Base-by-base conservation (phyloP, 2,888 invertebrate species). In the Chaetoderma sp. region DNA sequence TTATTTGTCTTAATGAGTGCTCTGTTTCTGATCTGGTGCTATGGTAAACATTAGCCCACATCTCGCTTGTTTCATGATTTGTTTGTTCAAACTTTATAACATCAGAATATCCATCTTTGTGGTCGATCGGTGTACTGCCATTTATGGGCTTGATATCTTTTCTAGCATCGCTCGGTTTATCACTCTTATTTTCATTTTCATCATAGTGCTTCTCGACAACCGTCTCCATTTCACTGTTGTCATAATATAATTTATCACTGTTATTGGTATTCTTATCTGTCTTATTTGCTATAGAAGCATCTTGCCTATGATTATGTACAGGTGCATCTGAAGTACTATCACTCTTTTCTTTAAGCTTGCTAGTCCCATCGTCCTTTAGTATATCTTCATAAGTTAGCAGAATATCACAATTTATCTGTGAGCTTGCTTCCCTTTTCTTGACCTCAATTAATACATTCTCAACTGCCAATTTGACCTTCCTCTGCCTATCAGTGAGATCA, bases 311-410 rank as follows among this genome's bases (percentile, higher is more conserved):
- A 16, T 57, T 27, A 16, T n/a, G n/a, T n/a, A n/a, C n/a, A n/a
- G n/a, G n/a, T n/a, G n/a, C n/a, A n/a, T n/a, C n/a, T n/a, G n/a
- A n/a, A n/a, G 21, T 27, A 2, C 3, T 2, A 16, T 49, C 49
- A 6, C 27, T 27, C 4, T 23, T 27, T 21, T 49, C 49, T 10
- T 49, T 8, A 16, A 2, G 23, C 2, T 21, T 21, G 16, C 27
- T 16, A 13, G 21, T 27, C 16, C 2, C 27, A 25, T 23, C 49
- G 13, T 2, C 21, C 18, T n/a, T n/a, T 39, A n/a, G n/a, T n/a
- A n/a, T n/a, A n/a, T n/a, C n/a, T 23, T 71, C 65, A 57, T 73
- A 77, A 44, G 61, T 69, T 42, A 67, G 30, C n/a, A 78, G 59
- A 16, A 71, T 55, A 23, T 66, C 44, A 47, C 77, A 78, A 13